Conservation (phyloP, 1,140 invertebrate species). For the Macrocentrus cingulum region DNA sequence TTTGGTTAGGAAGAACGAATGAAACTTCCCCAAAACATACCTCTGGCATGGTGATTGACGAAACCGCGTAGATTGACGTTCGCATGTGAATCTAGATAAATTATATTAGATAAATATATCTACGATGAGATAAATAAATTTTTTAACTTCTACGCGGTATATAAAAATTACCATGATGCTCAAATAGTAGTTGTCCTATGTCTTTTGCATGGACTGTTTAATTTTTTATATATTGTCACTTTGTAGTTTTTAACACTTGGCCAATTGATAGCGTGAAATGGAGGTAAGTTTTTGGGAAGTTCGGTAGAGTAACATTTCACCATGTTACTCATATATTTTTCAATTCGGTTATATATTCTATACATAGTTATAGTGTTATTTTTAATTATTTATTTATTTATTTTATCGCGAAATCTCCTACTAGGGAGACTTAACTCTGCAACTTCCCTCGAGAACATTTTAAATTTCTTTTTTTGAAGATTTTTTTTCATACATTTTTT, state of each 20-base stretch:
- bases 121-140: neutral
- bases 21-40: constrained; percentile 56
- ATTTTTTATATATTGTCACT: constrained; percentile 43
- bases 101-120: neutral
- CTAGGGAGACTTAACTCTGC: no score
- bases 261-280: constrained; percentile 40
- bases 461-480: no score
- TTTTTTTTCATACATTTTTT: no score
- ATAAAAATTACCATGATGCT: constrained; percentile 36
- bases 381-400: no score
- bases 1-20: constrained; percentile 53
- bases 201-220: constrained; percentile 51
- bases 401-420: no score
- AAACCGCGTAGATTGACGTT: constrained; percentile 34
- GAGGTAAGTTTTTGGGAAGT: constrained; percentile 51
- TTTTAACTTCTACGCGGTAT: constrained; percentile 30
- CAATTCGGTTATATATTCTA: no score
- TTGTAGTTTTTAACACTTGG: constrained; percentile 50
- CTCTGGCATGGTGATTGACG: constrained; percentile 45
- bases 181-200: constrained; percentile 39
- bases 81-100: neutral
- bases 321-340: no score
- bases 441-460: no score
- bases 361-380: no score
- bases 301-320: constrained; percentile 1